Evolutionary conservation across 2,113 vertebrate genomes (phyloP), one percentile per base, ranked within the genome.

Genomic region (Glaucidium brasilianum): DNA sequence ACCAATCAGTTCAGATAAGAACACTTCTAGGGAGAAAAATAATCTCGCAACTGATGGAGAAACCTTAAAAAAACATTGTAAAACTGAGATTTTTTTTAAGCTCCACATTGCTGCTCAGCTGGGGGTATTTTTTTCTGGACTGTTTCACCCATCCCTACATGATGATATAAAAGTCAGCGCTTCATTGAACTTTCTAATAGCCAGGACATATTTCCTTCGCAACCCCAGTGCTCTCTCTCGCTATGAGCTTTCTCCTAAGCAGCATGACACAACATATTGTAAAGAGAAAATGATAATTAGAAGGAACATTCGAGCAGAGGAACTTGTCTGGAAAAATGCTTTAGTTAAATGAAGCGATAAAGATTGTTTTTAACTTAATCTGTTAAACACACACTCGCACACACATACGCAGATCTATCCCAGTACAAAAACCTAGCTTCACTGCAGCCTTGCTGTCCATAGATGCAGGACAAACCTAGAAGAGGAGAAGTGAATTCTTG

Each of bases 281-380:
- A 96, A 97, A 97, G 97, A 93, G 96, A 97, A 98, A 98, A 98
- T 97, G 97, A 92, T 98, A 98, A 98, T 98, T 98, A 98, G 97
- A 97, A 97, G 93, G 95, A 98, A 97, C 76, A 85, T 97, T 97
- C 79, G 88, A 97, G 91, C 94, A 95, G 96, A 90, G 93, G 96
- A 98, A 96, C 96, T 98, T 98, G 96, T 50, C 96, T 98, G 96
- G 97, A 97, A 98, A 98, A 98, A 97, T 73, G 92, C 96, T 97
- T 98, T 95, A 96, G 97, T 97, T 96, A 98, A 98, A 98, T 58
- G 94, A 98, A 98, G 97, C 96, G 75, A 91, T 53, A 91, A 97
- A 97, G 95, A 97, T 97, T 95, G 95, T 88, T 96, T 97, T 96
- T 91, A 96, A 95, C 53, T 97, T 96, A 97, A 98, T 97, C 94